phyloP scores from a whole-genome alignment of 1,140 invertebrate genomes.

The Arctopsyche grandis region DNA sequence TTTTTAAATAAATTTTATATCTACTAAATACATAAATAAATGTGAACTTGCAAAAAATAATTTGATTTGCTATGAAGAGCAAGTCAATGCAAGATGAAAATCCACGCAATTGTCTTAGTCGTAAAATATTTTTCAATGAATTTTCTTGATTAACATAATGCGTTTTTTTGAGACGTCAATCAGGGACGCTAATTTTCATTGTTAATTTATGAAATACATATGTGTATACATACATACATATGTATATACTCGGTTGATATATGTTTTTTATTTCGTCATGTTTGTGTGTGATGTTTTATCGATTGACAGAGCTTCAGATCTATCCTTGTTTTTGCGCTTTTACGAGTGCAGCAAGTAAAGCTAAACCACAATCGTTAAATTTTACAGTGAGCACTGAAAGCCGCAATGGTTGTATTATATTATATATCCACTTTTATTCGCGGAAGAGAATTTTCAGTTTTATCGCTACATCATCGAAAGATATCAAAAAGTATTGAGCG shows the following conservation, averaged over 20 bases:
- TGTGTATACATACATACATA: no score
- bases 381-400: neutral
- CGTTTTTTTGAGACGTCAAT: neutral
- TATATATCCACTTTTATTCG: neutral
- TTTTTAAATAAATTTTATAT: no score
- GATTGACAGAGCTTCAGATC: no score
- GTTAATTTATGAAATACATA: no score
- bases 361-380: slow-evolving; percentile 10
- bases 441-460: neutral
- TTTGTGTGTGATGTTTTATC: no score
- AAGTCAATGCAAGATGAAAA: neutral
- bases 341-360: slow-evolving; percentile 1
- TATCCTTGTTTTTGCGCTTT: neutral
- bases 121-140: neutral
- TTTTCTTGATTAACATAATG: neutral
- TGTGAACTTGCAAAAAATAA: no score
- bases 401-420: neutral
- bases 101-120: neutral
- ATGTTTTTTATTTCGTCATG: no score
- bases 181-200: no score
- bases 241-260: no score
- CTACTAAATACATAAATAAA: no score
- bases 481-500: no score
- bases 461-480: neutral
- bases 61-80: no score